phyloP scores from a whole-genome alignment of 2,888 invertebrate genomes.

The Euplexia lucipara region DNA sequence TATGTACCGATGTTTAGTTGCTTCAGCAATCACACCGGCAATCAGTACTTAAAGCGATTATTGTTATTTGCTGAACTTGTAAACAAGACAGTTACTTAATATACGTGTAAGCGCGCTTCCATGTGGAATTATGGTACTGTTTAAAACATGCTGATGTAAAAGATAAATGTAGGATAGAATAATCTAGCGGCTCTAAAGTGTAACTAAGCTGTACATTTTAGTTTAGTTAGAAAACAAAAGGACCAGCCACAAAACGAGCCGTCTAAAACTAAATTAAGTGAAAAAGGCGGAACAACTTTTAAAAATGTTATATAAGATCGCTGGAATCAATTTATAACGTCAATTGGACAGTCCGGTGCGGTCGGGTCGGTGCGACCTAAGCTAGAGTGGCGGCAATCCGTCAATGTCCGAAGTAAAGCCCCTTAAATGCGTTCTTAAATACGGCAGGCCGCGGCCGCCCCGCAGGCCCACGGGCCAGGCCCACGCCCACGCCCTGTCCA shows the following conservation, averaged over 20 bases:
- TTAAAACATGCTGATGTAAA: not conserved
- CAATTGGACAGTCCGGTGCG: conserved; percentile 74
- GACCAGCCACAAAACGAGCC: conserved; percentile 15
- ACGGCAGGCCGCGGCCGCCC: conserved; percentile 67
- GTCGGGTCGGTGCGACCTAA: conserved; percentile 70
- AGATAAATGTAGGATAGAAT: not conserved
- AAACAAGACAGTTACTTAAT: too few relatives aligned
- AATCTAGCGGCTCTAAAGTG: not conserved
- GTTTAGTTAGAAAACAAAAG: conserved; percentile 11
- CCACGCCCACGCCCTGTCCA: conserved; percentile 74
- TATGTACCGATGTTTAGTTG: too few relatives aligned
- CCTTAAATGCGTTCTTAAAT: conserved; percentile 86
- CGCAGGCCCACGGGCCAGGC: conserved; percentile 48
- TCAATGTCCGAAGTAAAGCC: conserved; percentile 86
- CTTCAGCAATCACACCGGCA: too few relatives aligned
- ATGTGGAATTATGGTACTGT: too few relatives aligned
- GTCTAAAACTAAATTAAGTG: conserved; percentile 42
- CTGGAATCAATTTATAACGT: conserved; percentile 78
- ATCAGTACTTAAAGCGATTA: too few relatives aligned
- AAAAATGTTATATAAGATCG: conserved; percentile 65
- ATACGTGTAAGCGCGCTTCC: too few relatives aligned
- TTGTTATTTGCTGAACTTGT: too few relatives aligned
- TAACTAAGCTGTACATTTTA: not conserved
- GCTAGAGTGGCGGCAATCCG: conserved; percentile 80
- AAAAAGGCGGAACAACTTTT: conserved; percentile 55